Conservation (phyloP, 1,140 invertebrate species). For the Dendroctonus ponderosae region DNA sequence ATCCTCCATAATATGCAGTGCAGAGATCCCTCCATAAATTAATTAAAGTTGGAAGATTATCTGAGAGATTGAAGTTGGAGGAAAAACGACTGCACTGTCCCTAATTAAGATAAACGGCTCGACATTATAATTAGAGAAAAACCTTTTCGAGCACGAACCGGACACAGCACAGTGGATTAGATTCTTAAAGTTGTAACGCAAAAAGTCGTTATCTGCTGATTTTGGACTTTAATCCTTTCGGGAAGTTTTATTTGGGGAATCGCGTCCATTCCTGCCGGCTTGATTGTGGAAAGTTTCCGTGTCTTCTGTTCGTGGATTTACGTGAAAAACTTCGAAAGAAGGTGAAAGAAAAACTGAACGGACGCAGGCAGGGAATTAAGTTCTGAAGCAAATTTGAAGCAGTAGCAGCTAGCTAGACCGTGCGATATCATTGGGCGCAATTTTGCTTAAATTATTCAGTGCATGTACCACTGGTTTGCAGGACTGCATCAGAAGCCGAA, state of each 20-base stretch:
- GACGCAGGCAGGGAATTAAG: no score
- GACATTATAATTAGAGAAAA: slow-evolving; percentile 32
- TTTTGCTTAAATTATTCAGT: not conserved
- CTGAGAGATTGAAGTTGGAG: slow-evolving; percentile 28
- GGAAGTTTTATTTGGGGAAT: slow-evolving; percentile 6
- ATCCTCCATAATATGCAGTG: slow-evolving; percentile 29
- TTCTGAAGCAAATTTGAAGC: no score
- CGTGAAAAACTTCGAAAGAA: no score
- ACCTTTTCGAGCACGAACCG: slow-evolving; percentile 27
- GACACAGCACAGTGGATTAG: slow-evolving; percentile 25
- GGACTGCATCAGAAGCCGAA: slow-evolving; percentile 1
- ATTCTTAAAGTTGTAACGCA: slow-evolving; percentile 16
- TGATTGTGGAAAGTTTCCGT: no score
- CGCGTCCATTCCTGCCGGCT: no score
- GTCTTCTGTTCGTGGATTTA: no score
- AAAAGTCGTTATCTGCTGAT: slow-evolving; percentile 19
- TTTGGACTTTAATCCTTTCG: slow-evolving; percentile 3
- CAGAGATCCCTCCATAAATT: slow-evolving; percentile 29
- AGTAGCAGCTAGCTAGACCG: no score
- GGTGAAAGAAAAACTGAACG: no score
- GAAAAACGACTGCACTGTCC: slow-evolving; percentile 30
- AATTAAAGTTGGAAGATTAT: slow-evolving; percentile 33
- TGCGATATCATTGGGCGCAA: no score
- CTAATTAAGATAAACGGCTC: slow-evolving; percentile 32
- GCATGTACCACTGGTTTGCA: not conserved